Evolutionary conservation across 1,140 invertebrate genomes (phyloP).

Genomic region (Papilio dardanus): DNA sequence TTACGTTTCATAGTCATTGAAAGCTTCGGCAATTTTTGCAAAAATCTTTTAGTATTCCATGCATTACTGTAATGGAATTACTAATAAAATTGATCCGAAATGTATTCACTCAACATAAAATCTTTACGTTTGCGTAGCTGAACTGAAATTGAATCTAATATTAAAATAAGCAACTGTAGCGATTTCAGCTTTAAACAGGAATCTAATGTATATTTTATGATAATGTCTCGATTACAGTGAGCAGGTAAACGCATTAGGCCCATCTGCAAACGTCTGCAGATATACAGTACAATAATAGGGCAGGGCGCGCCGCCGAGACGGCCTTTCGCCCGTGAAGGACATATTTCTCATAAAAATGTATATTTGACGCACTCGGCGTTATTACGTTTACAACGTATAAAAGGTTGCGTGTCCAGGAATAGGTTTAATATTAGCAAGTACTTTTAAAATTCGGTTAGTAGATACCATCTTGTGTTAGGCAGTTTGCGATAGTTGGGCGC

Average conservation of each 20-base stretch:
- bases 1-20: slow-evolving; percentile 28
- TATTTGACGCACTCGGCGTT: slow-evolving; percentile 39
- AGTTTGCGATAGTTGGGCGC: slow-evolving; percentile 52
- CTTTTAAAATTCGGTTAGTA: not conserved
- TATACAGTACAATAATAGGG: slow-evolving; percentile 46
- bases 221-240: slow-evolving; percentile 22
- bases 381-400: slow-evolving; percentile 15
- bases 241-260: slow-evolving; percentile 21
- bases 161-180: not conserved
- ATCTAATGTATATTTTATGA: slow-evolving; percentile 30
- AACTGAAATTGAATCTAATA: slow-evolving; percentile 38
- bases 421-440: not conserved
- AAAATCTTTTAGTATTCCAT: slow-evolving; percentile 60
- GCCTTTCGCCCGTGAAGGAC: slow-evolving; percentile 48
- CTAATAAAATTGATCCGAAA: slow-evolving; percentile 55
- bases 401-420: not conserved
- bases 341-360: slow-evolving; percentile 53
- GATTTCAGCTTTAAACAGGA: slow-evolving; percentile 10
- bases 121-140: slow-evolving; percentile 42
- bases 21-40: slow-evolving; percentile 48
- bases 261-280: slow-evolving; percentile 11
- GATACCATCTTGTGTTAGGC: slow-evolving; percentile 5
- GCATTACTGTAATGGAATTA: slow-evolving; percentile 61
- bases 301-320: slow-evolving; percentile 48
- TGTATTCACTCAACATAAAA: slow-evolving; percentile 56